Evolutionary conservation across 2,113 vertebrate genomes (phyloP), one percentile per base, ranked within the genome.

Genomic region (Sinocyclocheilus grahami): DNA sequence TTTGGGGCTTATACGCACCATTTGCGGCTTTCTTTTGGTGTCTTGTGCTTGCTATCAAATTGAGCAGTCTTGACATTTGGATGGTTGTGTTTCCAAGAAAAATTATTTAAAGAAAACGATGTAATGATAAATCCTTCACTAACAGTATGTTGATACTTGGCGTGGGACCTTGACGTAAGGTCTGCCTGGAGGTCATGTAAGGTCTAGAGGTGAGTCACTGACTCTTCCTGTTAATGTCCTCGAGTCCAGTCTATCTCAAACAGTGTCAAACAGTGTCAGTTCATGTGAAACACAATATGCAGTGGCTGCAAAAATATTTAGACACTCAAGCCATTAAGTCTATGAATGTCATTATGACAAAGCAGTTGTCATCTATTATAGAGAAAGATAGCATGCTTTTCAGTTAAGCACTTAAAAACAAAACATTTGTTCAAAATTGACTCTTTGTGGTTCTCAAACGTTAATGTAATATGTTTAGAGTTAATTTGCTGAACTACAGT

Each of bases 1-100:
- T 74, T 83, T 80, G 51, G 22, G 84, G 85, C 79, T 87, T 78
- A 78, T 85, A 87, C 84, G 78, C 86, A 85, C 80, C 84, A 81
- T 83, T 85, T 85, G 69, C 37, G 7, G 48, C 84, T 81, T 83
- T 87, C 67, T 84, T 81, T 72, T 71, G 67, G 76, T 67, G 18
- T 46, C 53, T 74, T 83, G 77, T 60, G 30, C 4, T 13, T 51
- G 63, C 39, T 78, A 48, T 83, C 78, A 8, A 30, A 80, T 48
- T 75, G 62, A 88, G 62, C 65, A 72, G 83, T 72, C 74, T 55
- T 86, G 75, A 79, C 58, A 65, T 82, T 78, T 75, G 72, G 63
- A 84, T 85, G 72, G 81, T 86, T 63, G 9, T 42, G 72, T 85
- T 89, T 88, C 85, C 48, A 71, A 60, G 55, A 60, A 60, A 84